Evolutionary conservation across 30 jellyfish, hydroid and myxozoan genomes (phyloP).

Genomic region (Rhopilema esculentum): DNA sequence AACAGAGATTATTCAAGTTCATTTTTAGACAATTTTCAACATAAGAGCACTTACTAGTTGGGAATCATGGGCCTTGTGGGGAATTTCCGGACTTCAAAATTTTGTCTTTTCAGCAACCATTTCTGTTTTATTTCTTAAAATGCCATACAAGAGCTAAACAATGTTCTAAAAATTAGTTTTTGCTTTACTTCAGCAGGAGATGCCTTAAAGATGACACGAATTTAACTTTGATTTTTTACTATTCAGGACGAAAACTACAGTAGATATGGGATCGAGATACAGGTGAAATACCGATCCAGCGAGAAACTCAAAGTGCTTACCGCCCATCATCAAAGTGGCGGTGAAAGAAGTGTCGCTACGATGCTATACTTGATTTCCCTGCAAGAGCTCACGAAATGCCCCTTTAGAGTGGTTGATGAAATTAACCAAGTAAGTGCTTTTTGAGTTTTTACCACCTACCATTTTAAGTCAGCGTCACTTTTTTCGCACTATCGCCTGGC

Average conservation of each 20-base stretch:
- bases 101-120: too few relatives aligned
- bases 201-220: background rate
- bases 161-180: too few relatives aligned
- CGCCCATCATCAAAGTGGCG: conserved; percentile 97
- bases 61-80: too few relatives aligned
- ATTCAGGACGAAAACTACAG: conserved; percentile 87
- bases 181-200: too few relatives aligned
- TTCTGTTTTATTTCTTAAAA: too few relatives aligned
- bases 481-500: too few relatives aligned
- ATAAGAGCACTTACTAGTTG: too few relatives aligned
- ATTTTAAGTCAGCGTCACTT: background rate
- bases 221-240: background rate
- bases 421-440: conserved; percentile 92
- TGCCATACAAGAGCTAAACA: too few relatives aligned
- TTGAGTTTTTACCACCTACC: background rate
- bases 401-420: conserved; percentile 96
- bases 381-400: conserved; percentile 92
- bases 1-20: too few relatives aligned
- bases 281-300: conserved; percentile 91
- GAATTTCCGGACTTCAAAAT: too few relatives aligned
- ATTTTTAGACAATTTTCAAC: too few relatives aligned
- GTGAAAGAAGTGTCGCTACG: conserved; percentile 97
- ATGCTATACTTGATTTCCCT: conserved; percentile 92
- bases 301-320: conserved; percentile 82
- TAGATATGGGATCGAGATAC: conserved; percentile 86